Conservation (phyloP, 2,113 vertebrate genomes). For the Periophthalmus modestus region DNA sequence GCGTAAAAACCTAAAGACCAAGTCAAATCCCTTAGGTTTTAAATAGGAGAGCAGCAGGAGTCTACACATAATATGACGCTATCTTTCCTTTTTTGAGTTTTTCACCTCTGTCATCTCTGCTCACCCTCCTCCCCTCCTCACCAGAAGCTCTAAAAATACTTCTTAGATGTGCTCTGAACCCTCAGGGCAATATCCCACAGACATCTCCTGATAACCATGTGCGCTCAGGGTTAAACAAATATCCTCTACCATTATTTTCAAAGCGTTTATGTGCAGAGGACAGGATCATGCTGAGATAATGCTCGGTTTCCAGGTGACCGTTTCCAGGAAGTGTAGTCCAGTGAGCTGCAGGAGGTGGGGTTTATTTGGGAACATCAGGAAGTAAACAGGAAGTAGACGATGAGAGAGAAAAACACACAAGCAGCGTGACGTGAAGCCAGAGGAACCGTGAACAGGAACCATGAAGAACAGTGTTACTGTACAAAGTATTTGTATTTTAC, state of each 20-base stretch:
- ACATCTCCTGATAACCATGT: neutral
- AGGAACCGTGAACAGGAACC: neutral
- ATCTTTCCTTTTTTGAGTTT: neutral
- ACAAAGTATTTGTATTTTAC: neutral
- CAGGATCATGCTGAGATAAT: constrained; percentile 30
- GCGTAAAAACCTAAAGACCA: too few relatives aligned
- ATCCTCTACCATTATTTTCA: neutral
- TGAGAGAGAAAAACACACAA: neutral
- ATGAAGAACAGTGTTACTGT: neutral
- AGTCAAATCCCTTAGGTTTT: too few relatives aligned
- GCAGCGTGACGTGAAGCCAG: neutral
- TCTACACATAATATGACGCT: neutral
- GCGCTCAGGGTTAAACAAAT: neutral
- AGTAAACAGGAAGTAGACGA: constrained; percentile 47
- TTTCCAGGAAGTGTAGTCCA: constrained; percentile 25
- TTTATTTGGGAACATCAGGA: constrained; percentile 22
- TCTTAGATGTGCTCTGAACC: constrained; percentile 3
- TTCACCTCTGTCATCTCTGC: constrained; percentile 4
- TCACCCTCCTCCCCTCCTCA: too few relatives aligned
- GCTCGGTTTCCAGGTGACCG: constrained; percentile 38
- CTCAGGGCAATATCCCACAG: constrained; percentile 7
- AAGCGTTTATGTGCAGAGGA: neutral
- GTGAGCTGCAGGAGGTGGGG: constrained; percentile 6
- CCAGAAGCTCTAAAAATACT: constrained; percentile 41
- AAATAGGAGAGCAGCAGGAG: neutral